These are phyloP conservation scores for Drosophila rufa DNA, from an alignment of 1,140 invertebrate genomes.

Conservation along the genomic window DNA sequence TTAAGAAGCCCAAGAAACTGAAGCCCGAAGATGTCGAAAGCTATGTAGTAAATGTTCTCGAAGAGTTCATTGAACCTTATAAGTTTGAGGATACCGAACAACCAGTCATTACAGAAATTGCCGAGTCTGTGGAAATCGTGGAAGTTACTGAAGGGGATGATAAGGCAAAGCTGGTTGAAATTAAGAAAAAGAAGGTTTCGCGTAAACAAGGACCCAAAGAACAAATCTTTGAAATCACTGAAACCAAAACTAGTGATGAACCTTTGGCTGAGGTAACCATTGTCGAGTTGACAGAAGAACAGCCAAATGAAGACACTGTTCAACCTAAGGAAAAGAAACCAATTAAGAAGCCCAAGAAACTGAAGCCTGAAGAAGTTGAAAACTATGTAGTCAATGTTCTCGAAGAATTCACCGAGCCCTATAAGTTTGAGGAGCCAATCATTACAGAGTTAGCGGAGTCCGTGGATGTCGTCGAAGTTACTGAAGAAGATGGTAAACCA, in stretches of 20 bases:
- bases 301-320: not conserved
- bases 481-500: slow-evolving; percentile 31
- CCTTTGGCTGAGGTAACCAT: slow-evolving; percentile 15
- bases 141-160: slow-evolving; percentile 38
- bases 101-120: slow-evolving; percentile 52
- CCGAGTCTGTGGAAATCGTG: slow-evolving; percentile 34
- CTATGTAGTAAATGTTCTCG: slow-evolving; percentile 49
- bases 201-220: slow-evolving; percentile 57
- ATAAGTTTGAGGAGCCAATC: slow-evolving; percentile 28
- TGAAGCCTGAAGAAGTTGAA: slow-evolving; percentile 57
- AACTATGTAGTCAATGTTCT: slow-evolving; percentile 50
- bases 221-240: slow-evolving; percentile 59
- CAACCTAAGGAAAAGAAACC: slow-evolving; percentile 17
- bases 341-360: slow-evolving; percentile 57
- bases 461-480: slow-evolving; percentile 27
- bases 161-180: slow-evolving; percentile 41
- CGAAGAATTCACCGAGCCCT: slow-evolving; percentile 41
- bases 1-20: slow-evolving; percentile 62
- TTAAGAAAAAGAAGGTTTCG: slow-evolving; percentile 53
- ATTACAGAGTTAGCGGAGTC: slow-evolving; percentile 47
- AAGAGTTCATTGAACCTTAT: slow-evolving; percentile 44
- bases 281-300: slow-evolving; percentile 13
- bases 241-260: slow-evolving; percentile 19
- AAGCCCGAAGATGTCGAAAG: slow-evolving; percentile 56
- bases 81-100: slow-evolving; percentile 6